These are phyloP conservation scores for Furnarius figulus DNA, from an alignment of 2,113 vertebrate species.

Conservation along the genomic window DNA sequence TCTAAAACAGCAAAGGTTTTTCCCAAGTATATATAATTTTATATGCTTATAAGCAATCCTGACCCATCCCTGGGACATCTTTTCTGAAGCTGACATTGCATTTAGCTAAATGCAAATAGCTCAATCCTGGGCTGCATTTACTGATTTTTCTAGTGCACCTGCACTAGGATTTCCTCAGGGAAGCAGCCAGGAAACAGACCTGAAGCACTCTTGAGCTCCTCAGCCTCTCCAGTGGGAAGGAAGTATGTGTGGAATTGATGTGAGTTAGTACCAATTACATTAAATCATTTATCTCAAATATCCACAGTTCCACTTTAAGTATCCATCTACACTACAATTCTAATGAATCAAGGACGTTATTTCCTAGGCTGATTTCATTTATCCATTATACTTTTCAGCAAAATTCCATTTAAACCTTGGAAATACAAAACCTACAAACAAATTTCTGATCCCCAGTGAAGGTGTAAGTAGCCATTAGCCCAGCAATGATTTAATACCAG, in stretches of 20 bases:
- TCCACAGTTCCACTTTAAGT: neutral
- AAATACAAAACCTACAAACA: neutral
- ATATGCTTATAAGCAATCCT: neutral
- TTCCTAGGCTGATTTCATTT: conserved; percentile 10
- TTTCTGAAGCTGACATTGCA: neutral
- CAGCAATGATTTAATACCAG: neutral
- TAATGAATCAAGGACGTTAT: neutral
- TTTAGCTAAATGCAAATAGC: neutral
- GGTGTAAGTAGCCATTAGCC: neutral
- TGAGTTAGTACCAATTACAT: neutral
- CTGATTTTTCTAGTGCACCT: neutral
- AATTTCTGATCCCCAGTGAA: neutral
- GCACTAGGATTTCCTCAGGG: neutral
- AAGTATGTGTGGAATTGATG: neutral
- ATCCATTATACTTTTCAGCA: neutral
- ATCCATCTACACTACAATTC: neutral
- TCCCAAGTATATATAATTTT: neutral
- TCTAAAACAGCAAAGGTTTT: neutral
- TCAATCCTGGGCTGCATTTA: neutral
- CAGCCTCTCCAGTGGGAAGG: neutral
- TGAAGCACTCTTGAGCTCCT: neutral
- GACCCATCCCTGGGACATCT: neutral
- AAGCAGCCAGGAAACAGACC: neutral
- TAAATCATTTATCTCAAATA: neutral
- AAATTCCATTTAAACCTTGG: neutral